Percentiles rank a stretch among this genome's conserved stretches.
phyloP scores from a whole-genome alignment of 1,140 invertebrate species.

The Cydia strobilella region DNA sequence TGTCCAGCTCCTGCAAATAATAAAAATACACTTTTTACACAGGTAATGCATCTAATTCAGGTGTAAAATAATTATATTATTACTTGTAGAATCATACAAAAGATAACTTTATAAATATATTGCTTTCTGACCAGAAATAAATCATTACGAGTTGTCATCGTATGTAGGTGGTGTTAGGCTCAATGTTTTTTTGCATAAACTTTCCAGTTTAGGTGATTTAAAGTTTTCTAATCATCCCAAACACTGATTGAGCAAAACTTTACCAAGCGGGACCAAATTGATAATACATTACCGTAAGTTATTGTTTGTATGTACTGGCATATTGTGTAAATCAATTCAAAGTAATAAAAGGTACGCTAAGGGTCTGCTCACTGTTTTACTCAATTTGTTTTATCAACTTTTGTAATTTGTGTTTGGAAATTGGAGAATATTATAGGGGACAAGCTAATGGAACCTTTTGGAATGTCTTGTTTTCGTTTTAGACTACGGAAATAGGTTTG shows the following conservation, averaged over 20 bases:
- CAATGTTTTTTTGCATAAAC: slow-evolving; percentile 11
- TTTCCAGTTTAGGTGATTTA: too few species aligned
- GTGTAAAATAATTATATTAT: neutral
- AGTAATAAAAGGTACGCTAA: neutral
- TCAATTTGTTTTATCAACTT: neutral
- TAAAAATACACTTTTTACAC: slow-evolving; percentile 27
- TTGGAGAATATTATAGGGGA: neutral
- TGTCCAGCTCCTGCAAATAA: slow-evolving; percentile 87
- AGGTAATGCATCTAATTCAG: neutral
- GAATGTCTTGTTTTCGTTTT: neutral
- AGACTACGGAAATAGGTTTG: too few species aligned
- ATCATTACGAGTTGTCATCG: neutral
- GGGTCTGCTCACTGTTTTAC: neutral
- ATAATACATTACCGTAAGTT: slow-evolving; percentile 13
- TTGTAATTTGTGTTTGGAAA: neutral
- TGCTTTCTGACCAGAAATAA: neutral
- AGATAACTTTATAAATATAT: too few species aligned
- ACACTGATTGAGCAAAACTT: slow-evolving; percentile 16
- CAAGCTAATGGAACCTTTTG: neutral
- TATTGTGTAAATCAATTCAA: neutral
- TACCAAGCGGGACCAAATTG: neutral
- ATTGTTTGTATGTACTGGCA: neutral
- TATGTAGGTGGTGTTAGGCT: neutral
- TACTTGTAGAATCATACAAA: neutral
- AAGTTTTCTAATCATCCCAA: slow-evolving; percentile 31